Conservation (phyloP, 2,797 vertebrate genomes). For the Catostomus latipinnis region DNA sequence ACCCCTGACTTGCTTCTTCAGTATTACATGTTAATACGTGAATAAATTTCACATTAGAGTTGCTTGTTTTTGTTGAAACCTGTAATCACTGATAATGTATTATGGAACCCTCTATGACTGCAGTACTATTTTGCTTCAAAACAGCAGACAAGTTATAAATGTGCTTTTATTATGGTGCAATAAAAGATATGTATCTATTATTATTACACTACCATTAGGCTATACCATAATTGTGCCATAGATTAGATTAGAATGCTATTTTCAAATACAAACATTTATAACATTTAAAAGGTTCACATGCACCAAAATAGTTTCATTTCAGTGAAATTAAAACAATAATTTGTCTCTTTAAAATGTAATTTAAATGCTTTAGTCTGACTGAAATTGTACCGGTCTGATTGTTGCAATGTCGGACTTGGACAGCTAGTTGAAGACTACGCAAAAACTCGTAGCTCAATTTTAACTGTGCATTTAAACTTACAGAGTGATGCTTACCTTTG, state of each 20-base stretch:
- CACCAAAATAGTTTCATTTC: too few species aligned
- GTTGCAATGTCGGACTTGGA: too few species aligned
- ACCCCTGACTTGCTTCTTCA: background rate
- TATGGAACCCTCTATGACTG: background rate
- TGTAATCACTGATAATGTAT: background rate
- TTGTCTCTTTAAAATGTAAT: too few species aligned
- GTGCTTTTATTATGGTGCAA: background rate
- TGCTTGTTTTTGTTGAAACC: background rate
- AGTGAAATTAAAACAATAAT: too few species aligned
- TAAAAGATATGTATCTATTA: background rate
- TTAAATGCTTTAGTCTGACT: too few species aligned
- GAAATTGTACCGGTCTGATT: too few species aligned
- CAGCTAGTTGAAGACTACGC: too few species aligned
- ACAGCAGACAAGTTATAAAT: background rate
- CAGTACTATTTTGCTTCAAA: background rate
- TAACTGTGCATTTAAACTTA: too few species aligned
- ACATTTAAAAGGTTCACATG: too few species aligned
- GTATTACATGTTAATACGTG: background rate
- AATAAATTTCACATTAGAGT: constrained; percentile 7
- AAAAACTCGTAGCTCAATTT: too few species aligned
- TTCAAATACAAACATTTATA: too few species aligned
- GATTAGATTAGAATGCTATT: background rate
- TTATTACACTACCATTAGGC: background rate
- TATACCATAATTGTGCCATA: background rate
- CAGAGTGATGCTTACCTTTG: too few species aligned